Base-by-base conservation (phyloP, 2,888 invertebrate species). In the Aethes cnicana region DNA sequence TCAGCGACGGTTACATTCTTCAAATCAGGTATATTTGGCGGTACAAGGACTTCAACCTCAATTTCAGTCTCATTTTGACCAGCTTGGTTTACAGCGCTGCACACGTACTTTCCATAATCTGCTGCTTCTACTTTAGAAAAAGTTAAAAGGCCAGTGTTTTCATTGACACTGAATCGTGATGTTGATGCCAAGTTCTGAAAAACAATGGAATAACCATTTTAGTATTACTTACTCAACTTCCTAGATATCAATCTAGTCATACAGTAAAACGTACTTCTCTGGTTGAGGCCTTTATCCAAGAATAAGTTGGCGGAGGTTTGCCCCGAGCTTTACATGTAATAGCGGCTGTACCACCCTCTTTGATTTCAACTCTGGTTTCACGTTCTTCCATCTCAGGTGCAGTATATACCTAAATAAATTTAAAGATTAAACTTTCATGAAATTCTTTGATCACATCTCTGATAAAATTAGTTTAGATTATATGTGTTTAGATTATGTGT, bases 241-340 rank as follows among this genome's bases (percentile, higher is more conserved):
- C n/a, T n/a, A n/a, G n/a, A n/a, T n/a, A n/a, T n/a, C n/a, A n/a
- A n/a, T n/a, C n/a, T n/a, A n/a, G n/a, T n/a, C n/a, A 28, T n/a
- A 28, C 7, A 11, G 41, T 17, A 12, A 11, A 32, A 44, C 43
- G 55, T 76, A 87, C 90, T 72, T 93, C 91, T 44, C 94, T 92
- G 1, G 92, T 93, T 44, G 92, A 87, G 53, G 93, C 91, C 66
- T 95, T 95, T 50, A 96, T 94, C 97, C 97, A 97, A 20, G 92
- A 92, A 71, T 94, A 96, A 49, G 91, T 92, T 33, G 97, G 97
- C 9, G 93, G 92, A 1, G 97, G 97, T 74, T 96, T 97, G 11
- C 97, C 97, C 28, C 88, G 92, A 0, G 96, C 97, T 62, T 92
- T 92, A 75, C 97, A 97, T 46, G 91, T 90, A 25, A 96, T 92